Evolutionary conservation across 2,888 invertebrate genomes (phyloP), one percentile per base, ranked within the genome.

Genomic region (Drosophila meridiana): DNA sequence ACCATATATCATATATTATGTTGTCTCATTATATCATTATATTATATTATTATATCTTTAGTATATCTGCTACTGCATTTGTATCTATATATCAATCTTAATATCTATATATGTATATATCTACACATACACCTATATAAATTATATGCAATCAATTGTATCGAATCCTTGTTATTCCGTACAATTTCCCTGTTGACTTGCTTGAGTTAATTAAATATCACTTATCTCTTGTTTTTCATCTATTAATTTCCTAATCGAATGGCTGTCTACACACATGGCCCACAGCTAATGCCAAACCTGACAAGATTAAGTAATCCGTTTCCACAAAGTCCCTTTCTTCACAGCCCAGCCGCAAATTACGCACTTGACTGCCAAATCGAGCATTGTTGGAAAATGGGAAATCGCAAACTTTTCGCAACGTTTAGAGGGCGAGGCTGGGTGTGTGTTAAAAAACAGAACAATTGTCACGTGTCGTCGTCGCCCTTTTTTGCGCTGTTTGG

Each of bases 391-490:
- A 63, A 76, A 69, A 72, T 67, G 78, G 88, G 58, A 88, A 88
- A 88, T 80, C 64, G 75, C 73, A 61, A 74, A 76, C 57, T 76
- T 79, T 76, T 79, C 73, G 72, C 80, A 62, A 75, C 28, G 50
- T 9, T 32, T 30, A 4, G 14, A 9, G 30, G 47, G 50, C 1
- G 36, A 32, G 26, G 28, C 5, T 43, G 59, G 3, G 5, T 45
- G 59, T n/a, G 52, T 61, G 61, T 40, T 42, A 57, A 57, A 67
- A 73, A 67, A 75, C 67, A 73, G 80, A 72, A 89, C 85, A 88
- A 89, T 86, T 87, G 90, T 90, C 87, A 88, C 87, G 87, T 88
- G 87, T 83, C 87, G 59, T 55, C 50, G 50, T 58, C 72, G 67
- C 63, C 63, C 55, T 67, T 59, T 55, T 48, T 55, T 36, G 34